phyloP scores from a whole-genome alignment of 2,113 vertebrate genomes.

The Psilopsiagon aymara region DNA sequence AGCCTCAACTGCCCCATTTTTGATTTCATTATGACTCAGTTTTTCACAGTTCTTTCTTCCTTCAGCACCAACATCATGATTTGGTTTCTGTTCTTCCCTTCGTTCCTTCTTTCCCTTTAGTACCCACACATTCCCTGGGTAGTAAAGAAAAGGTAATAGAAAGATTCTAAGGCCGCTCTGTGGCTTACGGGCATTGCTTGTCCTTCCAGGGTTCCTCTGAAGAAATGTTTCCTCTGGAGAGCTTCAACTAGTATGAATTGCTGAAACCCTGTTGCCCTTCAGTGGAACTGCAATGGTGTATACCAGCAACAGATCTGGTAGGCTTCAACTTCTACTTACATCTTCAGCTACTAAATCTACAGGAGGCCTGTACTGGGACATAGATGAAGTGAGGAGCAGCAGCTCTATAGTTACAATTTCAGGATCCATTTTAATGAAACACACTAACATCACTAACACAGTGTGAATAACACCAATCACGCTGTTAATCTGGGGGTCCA shows the following conservation, averaged over 20 bases:
- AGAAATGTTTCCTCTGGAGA: background rate
- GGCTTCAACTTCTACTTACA: background rate
- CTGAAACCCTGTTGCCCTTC: background rate
- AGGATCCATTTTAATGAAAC: background rate
- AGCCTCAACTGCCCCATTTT: background rate
- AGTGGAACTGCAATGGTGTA: background rate
- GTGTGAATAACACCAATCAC: background rate
- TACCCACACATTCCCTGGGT: background rate
- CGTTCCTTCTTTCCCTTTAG: background rate
- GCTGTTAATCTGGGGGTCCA: background rate
- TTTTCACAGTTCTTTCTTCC: background rate
- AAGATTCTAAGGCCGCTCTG: background rate
- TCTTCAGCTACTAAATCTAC: background rate
- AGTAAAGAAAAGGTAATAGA: background rate
- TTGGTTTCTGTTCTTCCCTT: background rate
- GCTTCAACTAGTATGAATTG: background rate
- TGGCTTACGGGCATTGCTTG: background rate
- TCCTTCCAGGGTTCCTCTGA: background rate
- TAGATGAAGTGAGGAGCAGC: background rate
- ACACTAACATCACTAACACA: background rate
- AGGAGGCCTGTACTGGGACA: background rate
- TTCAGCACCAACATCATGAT: background rate
- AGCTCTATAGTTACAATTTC: background rate
- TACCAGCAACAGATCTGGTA: background rate
- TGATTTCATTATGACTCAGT: background rate